A percentile compares a stretch with the other conserved stretches of the same genome.
phyloP scores from a whole-genome alignment of 1,140 invertebrate species.

The Drosophila asahinai region DNA sequence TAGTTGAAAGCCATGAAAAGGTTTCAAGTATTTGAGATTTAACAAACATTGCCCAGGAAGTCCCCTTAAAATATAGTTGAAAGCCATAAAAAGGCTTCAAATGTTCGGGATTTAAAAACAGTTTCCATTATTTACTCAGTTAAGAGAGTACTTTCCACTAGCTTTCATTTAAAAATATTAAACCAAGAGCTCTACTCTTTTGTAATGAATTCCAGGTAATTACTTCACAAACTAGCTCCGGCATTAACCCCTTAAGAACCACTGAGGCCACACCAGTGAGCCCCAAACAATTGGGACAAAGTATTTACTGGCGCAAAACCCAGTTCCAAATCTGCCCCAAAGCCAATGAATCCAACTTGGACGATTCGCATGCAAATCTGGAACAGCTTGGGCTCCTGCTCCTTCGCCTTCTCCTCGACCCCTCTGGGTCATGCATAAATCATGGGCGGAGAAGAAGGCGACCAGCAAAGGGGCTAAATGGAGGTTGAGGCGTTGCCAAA shows the following conservation, averaged over 20 bases:
- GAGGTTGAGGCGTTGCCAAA: conserved; percentile 10
- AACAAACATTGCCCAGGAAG: no score
- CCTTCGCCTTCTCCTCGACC: not conserved
- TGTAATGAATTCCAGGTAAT: not conserved
- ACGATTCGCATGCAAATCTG: conserved; percentile 73
- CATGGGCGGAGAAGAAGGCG: conserved; percentile 44
- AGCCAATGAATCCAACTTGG: conserved; percentile 47
- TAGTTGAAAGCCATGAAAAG: no score
- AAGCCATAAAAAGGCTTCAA: no score
- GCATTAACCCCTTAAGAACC: not conserved
- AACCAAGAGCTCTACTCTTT: no score
- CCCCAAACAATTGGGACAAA: conserved; percentile 20
- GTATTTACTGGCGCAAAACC: conserved; percentile 30
- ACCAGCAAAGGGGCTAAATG: conserved; percentile 10
- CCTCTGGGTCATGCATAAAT: conserved; percentile 73
- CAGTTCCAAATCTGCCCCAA: conserved; percentile 39
- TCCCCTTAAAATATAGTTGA: no score
- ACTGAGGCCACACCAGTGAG: conserved; percentile 1
- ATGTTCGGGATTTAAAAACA: no score
- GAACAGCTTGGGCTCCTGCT: conserved; percentile 37
- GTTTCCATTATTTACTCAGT: no score
- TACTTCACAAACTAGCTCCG: not conserved
- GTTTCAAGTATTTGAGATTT: no score
- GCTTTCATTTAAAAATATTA: no score
- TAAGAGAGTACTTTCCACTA: no score